Conservation (phyloP, 2,797 vertebrate species). For the Periparus ater region DNA sequence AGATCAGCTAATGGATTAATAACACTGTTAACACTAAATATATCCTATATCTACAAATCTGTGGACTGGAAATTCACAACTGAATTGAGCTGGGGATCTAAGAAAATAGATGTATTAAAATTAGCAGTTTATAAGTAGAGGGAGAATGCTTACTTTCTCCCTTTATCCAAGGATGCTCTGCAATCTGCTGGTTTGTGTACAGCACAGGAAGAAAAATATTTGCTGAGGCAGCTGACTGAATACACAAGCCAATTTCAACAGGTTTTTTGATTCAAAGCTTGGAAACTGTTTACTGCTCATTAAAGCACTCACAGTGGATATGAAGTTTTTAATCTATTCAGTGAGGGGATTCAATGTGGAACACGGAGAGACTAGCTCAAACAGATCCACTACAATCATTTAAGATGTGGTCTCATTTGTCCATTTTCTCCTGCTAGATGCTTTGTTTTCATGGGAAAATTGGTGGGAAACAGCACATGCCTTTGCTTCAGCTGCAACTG, state of each 20-base stretch:
- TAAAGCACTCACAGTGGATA: conserved; percentile 5
- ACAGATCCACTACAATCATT: background rate
- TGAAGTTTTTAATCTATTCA: conserved; percentile 5
- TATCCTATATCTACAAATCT: background rate
- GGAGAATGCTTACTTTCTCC: background rate
- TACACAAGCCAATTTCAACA: conserved; percentile 34
- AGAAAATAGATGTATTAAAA: background rate
- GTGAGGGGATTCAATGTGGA: background rate
- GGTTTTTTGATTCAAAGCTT: conserved; percentile 19
- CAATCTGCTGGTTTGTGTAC: background rate
- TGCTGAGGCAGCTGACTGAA: conserved; percentile 50
- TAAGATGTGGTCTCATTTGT: background rate
- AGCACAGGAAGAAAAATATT: conserved; percentile 17
- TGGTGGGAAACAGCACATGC: background rate
- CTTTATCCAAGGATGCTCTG: background rate
- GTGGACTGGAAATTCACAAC: background rate
- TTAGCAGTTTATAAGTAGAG: background rate
- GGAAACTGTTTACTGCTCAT: conserved; percentile 18
- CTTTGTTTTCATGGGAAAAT: background rate
- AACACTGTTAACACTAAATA: background rate
- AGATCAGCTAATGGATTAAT: background rate
- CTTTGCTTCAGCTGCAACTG: background rate
- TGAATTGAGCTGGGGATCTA: background rate
- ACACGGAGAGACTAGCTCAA: background rate
- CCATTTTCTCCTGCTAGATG: background rate